Percentiles rank a stretch among this genome's conserved stretches.
phyloP scores from a whole-genome alignment of 2,113 vertebrate genomes.

The Silurus asotus region DNA sequence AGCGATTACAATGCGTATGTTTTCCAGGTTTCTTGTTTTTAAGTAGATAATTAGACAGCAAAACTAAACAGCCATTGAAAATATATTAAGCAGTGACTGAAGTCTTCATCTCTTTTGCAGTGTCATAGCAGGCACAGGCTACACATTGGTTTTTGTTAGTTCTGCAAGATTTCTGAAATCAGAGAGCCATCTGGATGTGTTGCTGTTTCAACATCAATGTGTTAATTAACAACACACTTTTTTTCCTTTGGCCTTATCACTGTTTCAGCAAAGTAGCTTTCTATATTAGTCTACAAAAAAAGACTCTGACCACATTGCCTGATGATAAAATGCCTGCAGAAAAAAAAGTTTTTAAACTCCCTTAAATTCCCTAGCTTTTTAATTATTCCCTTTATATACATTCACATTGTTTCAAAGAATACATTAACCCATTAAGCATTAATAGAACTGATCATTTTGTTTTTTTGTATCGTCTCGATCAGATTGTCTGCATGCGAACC shows the following conservation, averaged over 20 bases:
- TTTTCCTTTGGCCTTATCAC: not conserved
- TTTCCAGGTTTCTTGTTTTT: too few species aligned
- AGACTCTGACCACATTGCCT: not conserved
- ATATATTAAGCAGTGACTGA: not conserved
- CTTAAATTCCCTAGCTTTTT: not conserved
- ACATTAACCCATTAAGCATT: not conserved
- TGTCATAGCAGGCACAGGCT: not conserved
- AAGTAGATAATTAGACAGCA: not conserved
- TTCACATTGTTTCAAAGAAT: not conserved
- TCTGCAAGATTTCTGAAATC: slow-evolving; percentile 12
- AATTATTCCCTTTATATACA: not conserved
- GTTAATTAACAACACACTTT: slow-evolving; percentile 25
- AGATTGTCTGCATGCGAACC: not conserved
- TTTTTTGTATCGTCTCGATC: not conserved
- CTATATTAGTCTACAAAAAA: not conserved
- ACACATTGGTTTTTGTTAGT: slow-evolving; percentile 4
- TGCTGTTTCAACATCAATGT: slow-evolving; percentile 8
- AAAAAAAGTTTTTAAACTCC: not conserved
- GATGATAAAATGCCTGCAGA: not conserved
- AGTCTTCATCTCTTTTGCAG: not conserved
- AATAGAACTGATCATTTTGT: not conserved
- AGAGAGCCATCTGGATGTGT: not conserved
- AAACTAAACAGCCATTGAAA: not conserved
- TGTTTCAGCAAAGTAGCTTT: not conserved
- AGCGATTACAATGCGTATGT: too few species aligned